These are phyloP conservation scores for Tanypteryx hageni DNA, from an alignment of 2,888 invertebrate genomes.

Conservation along the genomic window DNA sequence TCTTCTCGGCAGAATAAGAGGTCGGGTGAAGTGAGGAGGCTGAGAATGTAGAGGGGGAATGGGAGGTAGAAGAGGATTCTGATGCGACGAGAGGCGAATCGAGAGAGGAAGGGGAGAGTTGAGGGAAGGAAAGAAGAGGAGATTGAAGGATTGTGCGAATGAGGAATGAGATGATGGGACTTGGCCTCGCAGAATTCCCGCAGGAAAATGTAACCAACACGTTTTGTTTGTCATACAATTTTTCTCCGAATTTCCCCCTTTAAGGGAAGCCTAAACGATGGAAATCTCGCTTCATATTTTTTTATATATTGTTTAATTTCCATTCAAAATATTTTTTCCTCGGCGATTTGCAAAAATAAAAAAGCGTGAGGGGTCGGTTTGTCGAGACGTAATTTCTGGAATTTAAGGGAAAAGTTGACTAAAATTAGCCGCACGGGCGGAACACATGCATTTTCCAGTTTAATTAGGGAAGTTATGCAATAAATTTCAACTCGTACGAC, in stretches of 20 bases:
- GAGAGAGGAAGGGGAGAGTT: neutral
- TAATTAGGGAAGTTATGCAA: conserved; percentile 32
- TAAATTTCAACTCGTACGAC: neutral
- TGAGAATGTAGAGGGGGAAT: neutral
- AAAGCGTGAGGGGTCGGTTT: neutral
- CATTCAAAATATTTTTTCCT: neutral
- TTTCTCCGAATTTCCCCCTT: neutral
- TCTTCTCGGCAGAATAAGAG: neutral
- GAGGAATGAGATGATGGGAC: neutral
- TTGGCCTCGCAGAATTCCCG: neutral
- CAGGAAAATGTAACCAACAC: neutral
- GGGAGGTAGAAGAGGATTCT: neutral
- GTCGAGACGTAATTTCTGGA: neutral
- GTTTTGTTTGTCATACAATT: neutral
- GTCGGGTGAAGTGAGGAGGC: neutral
- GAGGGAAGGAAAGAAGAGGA: neutral
- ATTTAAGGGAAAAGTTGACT: neutral
- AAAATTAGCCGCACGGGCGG: neutral
- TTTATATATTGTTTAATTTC: neutral
- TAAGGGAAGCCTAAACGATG: too few species aligned
- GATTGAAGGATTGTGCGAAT: neutral
- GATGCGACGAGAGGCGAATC: neutral
- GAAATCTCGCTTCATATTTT: too few species aligned
- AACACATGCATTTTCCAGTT: neutral
- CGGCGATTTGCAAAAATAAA: neutral